Conservation (phyloP, 1,140 invertebrate species). For the Formica selysi region DNA sequence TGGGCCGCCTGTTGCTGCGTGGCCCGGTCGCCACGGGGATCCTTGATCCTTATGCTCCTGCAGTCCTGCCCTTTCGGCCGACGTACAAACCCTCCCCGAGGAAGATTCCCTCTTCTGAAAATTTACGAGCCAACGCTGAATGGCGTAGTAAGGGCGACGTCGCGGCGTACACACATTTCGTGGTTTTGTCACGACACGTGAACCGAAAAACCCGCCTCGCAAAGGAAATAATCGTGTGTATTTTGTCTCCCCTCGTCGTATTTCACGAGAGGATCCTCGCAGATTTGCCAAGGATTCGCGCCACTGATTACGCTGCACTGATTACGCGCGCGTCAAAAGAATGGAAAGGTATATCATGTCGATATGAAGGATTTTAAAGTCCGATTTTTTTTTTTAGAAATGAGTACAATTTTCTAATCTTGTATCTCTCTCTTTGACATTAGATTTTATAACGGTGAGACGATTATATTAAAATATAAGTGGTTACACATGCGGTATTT, state of each 20-base stretch:
- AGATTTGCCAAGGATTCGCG: background rate
- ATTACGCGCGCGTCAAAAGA: background rate
- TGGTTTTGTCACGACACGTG: constrained; percentile 75
- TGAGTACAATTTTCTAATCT: background rate
- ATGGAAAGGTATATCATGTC: background rate
- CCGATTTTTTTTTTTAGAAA: background rate
- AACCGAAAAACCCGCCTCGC: constrained; percentile 64
- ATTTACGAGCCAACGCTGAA: constrained; percentile 78
- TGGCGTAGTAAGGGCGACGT: constrained; percentile 56
- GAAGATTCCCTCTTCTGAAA: constrained; percentile 76
- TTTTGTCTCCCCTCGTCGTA: constrained; percentile 31
- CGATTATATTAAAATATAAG: constrained; percentile 27
- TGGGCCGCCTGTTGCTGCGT: constrained; percentile 83
- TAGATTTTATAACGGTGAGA: background rate
- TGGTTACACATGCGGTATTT: background rate
- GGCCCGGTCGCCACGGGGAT: constrained; percentile 80
- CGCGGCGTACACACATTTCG: constrained; percentile 64
- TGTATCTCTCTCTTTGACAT: background rate
- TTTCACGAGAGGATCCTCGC: constrained; percentile 4
- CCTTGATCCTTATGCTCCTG: constrained; percentile 80
- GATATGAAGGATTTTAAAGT: background rate
- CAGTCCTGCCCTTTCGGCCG: constrained; percentile 70
- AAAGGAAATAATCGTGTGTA: constrained; percentile 58
- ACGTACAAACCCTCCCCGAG: constrained; percentile 70
- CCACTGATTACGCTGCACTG: background rate